Evolutionary conservation across 1,140 invertebrate species (phyloP).

Genomic region (Latrodectus geometricus): DNA sequence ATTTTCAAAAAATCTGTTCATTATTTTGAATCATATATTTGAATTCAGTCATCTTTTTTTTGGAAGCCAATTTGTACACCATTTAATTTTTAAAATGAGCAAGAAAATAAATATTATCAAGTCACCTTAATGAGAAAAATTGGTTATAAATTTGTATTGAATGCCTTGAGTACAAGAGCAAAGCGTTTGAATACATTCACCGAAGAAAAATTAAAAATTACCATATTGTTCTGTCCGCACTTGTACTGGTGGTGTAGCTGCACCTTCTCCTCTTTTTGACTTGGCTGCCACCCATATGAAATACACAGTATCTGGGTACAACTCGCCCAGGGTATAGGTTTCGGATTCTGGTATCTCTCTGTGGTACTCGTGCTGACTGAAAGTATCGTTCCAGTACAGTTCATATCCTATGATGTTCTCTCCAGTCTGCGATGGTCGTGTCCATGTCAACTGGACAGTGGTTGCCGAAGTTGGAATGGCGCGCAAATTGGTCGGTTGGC

Average conservation of each 20-base stretch:
- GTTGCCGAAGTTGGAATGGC: constrained; percentile 79
- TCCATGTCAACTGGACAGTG: constrained; percentile 89
- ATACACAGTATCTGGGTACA: constrained; percentile 96
- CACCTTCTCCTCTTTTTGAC: constrained; percentile 91
- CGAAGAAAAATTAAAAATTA: constrained; percentile 74
- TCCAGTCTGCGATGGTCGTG: constrained; percentile 86
- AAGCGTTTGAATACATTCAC: not conserved
- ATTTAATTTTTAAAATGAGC: no score
- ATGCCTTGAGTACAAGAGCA: not conserved
- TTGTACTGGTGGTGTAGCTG: constrained; percentile 91
- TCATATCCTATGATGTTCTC: constrained; percentile 95
- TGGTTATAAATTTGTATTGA: no score
- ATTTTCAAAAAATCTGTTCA: no score
- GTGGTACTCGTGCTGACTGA: constrained; percentile 79
- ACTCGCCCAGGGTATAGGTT: constrained; percentile 84
- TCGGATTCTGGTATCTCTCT: constrained; percentile 82
- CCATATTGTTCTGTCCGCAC: constrained; percentile 96
- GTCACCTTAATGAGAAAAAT: no score
- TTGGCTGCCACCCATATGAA: constrained; percentile 95
- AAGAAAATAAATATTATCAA: no score
- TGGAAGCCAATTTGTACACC: no score
- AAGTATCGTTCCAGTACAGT: constrained; percentile 97
- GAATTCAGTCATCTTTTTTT: no score
- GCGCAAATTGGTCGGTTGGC: constrained; percentile 88
- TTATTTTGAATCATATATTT: no score